phyloP scores from a whole-genome alignment of 2,888 invertebrate genomes.

The Pemphredon lugubris region DNA sequence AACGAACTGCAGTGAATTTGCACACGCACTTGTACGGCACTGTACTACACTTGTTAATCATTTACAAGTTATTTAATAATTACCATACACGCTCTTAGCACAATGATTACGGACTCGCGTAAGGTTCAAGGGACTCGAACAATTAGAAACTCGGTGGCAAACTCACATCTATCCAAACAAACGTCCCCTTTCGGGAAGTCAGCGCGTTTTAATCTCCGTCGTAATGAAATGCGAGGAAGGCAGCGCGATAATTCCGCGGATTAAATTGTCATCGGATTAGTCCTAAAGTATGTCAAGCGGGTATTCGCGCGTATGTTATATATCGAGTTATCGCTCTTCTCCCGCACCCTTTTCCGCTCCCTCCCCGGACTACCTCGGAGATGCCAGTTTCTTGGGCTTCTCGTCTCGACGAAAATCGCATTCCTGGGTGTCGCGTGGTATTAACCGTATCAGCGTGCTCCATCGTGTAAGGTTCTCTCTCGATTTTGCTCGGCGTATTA shows the following conservation, averaged over 20 bases:
- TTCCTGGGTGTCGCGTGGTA: slow-evolving; percentile 54
- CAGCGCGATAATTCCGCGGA: slow-evolving; percentile 30
- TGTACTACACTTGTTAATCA: no score
- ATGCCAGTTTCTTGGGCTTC: slow-evolving; percentile 47
- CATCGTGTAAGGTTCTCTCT: slow-evolving; percentile 39
- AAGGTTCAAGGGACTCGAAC: no score
- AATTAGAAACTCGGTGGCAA: no score
- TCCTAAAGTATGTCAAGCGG: slow-evolving; percentile 10
- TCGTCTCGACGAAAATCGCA: slow-evolving; percentile 53
- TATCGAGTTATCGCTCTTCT: slow-evolving; percentile 55
- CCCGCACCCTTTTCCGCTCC: slow-evolving; percentile 15
- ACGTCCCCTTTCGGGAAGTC: no score
- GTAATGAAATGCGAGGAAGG: neutral
- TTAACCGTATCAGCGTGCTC: slow-evolving; percentile 56
- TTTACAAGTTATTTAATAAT: no score
- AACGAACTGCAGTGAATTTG: no score
- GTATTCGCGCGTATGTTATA: slow-evolving; percentile 16
- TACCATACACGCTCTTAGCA: no score
- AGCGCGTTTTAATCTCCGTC: no score
- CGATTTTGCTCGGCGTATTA: slow-evolving; percentile 47
- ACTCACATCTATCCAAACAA: no score
- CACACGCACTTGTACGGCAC: no score
- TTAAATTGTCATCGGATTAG: slow-evolving; percentile 49
- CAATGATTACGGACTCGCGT: no score
- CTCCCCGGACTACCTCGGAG: slow-evolving; percentile 4